Conservation (phyloP, 1,140 invertebrate species). For the Camponotus vicinus region DNA sequence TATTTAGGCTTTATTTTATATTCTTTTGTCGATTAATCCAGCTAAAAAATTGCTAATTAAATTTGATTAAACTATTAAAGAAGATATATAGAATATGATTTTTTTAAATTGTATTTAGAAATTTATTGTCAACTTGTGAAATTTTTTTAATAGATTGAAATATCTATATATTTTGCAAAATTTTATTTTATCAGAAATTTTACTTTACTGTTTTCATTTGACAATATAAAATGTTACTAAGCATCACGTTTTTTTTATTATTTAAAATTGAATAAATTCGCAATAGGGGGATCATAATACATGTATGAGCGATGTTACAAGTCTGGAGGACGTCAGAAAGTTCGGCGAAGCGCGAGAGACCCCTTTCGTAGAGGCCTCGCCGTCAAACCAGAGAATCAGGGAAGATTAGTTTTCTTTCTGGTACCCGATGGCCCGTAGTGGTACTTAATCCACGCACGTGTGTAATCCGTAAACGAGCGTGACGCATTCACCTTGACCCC, state of each 20-base stretch:
- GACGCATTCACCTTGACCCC: constrained; percentile 77
- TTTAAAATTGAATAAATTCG: too few species aligned
- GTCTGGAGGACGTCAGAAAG: constrained; percentile 5
- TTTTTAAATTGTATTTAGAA: not conserved
- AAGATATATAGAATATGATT: not conserved
- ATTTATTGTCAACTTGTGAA: not conserved
- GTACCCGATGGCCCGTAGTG: constrained; percentile 66
- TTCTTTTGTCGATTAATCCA: not conserved
- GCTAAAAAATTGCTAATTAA: not conserved
- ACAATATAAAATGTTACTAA: not conserved
- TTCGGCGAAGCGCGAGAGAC: constrained; percentile 50
- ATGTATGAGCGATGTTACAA: constrained; percentile 7
- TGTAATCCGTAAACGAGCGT: constrained; percentile 74
- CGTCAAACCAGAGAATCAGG: constrained; percentile 51
- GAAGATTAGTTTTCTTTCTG: constrained; percentile 71
- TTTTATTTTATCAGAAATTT: not conserved
- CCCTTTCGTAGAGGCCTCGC: constrained; percentile 31
- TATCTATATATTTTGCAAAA: not conserved
- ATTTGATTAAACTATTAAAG: not conserved
- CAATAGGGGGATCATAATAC: not conserved
- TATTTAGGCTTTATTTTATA: not conserved
- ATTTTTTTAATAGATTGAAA: not conserved
- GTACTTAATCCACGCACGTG: constrained; percentile 75
- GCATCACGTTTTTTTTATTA: not conserved
- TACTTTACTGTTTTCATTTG: not conserved